Evolutionary conservation across 1,140 invertebrate species (phyloP), one percentile per base, ranked within the genome.

Genomic region (Venturia canescens): DNA sequence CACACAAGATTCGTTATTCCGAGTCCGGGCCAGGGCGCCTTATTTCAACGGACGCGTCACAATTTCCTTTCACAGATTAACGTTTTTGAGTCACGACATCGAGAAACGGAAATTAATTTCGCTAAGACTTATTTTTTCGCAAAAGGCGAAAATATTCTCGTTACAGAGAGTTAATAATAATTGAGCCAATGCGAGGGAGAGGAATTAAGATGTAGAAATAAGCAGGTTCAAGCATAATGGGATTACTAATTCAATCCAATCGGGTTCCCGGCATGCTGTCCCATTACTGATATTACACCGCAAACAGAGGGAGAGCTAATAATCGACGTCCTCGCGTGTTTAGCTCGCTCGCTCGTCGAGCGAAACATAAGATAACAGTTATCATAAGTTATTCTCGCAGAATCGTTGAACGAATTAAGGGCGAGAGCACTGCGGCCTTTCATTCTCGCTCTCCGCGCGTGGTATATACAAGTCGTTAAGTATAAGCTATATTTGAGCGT

Each of bases 221-320:
- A 63, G 60, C 60, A 63, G 60, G 60, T 63, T 48, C 21, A 71
- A 38, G 34, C 34, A 44, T 44, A 44, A 71, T 71, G 31, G 34
- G 7, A 44, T 34, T 16, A 71, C 69, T 44, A 71, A 71, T 63
- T 63, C 60, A 27, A 44, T 44, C 70, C 23, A 63, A 44, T 44
- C 70, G 70, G 7, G 38, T 38, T 48, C 21, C 50, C 34, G 70
- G 31, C 38, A 72, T 72, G 70, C 38, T 11, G 70, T 72, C 70
- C 70, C 38, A 72, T 72, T 72, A 72, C 21, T 23, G 70, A 72
- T 44, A 72, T 48, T 48, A 72, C 26, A 72, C 70, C 11, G 31
- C 23, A 72, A 44, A 72, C 13, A 72, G 18, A 63, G 3, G 1
- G 70, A 44, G 38, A 70, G 70, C 69, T 48, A 72, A 48, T 48